These are phyloP conservation scores for Melanostigma gelatinosum DNA, from an alignment of 2,113 vertebrate genomes.

Conservation along the genomic window DNA sequence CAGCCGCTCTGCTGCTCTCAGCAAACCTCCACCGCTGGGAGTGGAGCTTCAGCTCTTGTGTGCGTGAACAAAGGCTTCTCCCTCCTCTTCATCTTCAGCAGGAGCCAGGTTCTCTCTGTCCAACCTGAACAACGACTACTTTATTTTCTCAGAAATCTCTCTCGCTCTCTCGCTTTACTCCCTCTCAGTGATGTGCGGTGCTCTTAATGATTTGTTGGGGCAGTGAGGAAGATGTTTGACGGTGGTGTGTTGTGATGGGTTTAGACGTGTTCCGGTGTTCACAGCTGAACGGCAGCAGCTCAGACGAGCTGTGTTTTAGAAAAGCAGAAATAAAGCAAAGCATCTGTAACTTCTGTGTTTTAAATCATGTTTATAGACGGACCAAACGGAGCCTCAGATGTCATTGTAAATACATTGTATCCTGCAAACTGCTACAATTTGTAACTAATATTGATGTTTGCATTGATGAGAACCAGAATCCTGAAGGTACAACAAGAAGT, in stretches of 20 bases:
- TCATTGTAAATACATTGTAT: neutral
- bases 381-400: neutral
- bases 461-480: neutral
- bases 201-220: slow-evolving; percentile 36
- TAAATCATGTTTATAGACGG: neutral
- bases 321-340: neutral
- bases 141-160: no score
- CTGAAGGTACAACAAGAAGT: neutral
- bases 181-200: no score
- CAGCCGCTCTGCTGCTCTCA: slow-evolving; percentile 47
- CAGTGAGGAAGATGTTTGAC: neutral
- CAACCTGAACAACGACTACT: no score
- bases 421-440: no score
- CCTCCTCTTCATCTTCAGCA: neutral
- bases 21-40: slow-evolving; percentile 31
- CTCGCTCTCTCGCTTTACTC: neutral
- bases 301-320: neutral
- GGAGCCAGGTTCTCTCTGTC: neutral
- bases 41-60: slow-evolving; percentile 8
- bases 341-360: neutral
- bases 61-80: slow-evolving; percentile 6
- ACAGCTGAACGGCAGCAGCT: neutral
- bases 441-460: neutral
- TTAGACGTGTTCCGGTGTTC: slow-evolving; percentile 13
- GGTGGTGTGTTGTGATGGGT: slow-evolving; percentile 11